phyloP scores from a whole-genome alignment of 2,113 vertebrate genomes.

The Cisticola juncidis region DNA sequence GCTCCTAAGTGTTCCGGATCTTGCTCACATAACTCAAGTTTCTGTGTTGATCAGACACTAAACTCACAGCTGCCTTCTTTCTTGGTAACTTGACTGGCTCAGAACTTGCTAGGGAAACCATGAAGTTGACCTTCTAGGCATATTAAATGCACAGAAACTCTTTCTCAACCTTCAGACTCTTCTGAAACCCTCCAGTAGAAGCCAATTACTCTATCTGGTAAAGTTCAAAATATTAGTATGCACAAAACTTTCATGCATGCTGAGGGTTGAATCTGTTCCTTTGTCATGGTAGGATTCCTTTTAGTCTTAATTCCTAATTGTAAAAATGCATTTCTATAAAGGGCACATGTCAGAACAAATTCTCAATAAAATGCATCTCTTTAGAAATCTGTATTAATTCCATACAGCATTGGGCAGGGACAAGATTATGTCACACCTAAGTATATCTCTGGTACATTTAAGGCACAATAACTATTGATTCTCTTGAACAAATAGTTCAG shows the following conservation, averaged over 20 bases:
- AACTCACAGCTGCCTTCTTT: background rate
- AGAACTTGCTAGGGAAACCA: background rate
- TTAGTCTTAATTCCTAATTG: background rate
- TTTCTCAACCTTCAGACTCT: background rate
- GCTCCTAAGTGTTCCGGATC: background rate
- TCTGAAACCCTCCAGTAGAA: background rate
- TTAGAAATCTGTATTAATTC: background rate
- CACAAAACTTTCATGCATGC: background rate
- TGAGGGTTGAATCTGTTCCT: background rate
- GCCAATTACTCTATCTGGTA: background rate
- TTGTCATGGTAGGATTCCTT: background rate
- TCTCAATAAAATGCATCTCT: background rate
- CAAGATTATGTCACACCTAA: background rate
- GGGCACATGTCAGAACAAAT: background rate
- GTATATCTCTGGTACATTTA: background rate
- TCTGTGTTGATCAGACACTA: background rate
- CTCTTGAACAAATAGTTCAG: background rate
- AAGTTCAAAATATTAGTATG: background rate
- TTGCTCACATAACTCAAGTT: background rate
- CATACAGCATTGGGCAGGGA: background rate
- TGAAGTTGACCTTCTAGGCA: background rate
- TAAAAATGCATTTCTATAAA: background rate
- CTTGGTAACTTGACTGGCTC: background rate
- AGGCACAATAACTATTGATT: background rate
- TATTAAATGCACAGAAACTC: background rate